phyloP scores from a whole-genome alignment of 2,113 vertebrate species.

The Chaetorhynchus papuensis region DNA sequence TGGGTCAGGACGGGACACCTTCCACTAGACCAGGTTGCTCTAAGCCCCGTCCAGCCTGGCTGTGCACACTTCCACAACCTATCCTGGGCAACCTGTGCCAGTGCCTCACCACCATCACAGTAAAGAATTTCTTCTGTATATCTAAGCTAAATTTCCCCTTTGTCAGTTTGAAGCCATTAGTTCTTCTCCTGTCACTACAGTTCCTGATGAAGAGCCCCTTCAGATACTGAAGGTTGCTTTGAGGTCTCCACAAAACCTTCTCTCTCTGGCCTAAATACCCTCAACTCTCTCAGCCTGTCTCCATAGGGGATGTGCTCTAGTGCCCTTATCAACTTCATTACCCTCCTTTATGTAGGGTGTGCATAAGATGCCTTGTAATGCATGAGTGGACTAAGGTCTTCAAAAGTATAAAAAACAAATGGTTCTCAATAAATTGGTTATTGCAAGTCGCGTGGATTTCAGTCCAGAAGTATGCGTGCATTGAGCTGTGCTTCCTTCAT shows the following conservation, averaged over 20 bases:
- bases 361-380: not conserved
- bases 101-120: not conserved
- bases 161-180: not conserved
- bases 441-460: not conserved
- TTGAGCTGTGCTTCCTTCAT: not conserved
- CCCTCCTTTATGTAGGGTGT: not conserved
- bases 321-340: not conserved
- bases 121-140: not conserved
- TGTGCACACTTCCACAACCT: rapidly evolving
- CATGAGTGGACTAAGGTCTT: not conserved
- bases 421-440: not conserved
- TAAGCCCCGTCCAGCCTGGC: not conserved
- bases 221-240: not conserved
- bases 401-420: not conserved
- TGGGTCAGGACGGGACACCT: not conserved
- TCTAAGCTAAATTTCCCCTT: not conserved
- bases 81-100: not conserved
- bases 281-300: not conserved
- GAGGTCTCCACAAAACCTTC: not conserved
- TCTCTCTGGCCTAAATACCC: not conserved
- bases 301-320: not conserved
- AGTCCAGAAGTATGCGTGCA: rapidly evolving
- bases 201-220: not conserved
- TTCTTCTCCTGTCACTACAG: not conserved
- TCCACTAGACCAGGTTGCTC: not conserved